Percentiles rank a stretch among this genome's conserved stretches.
These are phyloP conservation scores for Drosophila busckii DNA, from an alignment of 1,140 invertebrate genomes.

Conservation along the genomic window DNA sequence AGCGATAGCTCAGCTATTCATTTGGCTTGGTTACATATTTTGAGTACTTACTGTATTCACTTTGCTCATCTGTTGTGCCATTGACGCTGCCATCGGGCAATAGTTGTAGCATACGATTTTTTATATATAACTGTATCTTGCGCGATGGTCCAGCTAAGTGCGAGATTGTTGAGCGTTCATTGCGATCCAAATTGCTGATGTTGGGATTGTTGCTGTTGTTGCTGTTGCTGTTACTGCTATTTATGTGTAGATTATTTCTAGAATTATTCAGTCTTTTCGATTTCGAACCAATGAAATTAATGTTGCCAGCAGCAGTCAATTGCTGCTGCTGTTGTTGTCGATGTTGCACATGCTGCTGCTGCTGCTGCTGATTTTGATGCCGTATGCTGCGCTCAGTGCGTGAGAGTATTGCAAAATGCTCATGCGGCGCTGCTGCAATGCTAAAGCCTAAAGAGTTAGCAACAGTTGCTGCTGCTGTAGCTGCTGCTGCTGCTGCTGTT, in stretches of 20 bases:
- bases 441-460: conserved; percentile 40
- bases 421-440: conserved; percentile 40
- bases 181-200: conserved; percentile 77
- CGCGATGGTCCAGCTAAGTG: conserved; percentile 84
- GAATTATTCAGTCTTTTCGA: conserved; percentile 78
- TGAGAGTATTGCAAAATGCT: conserved; percentile 63
- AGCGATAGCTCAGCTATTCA: too few species aligned
- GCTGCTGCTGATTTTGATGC: conserved; percentile 34
- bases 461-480: conserved; percentile 18
- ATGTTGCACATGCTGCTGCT: conserved; percentile 25
- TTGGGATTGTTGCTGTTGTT: conserved; percentile 26
- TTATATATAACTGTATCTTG: conserved; percentile 89
- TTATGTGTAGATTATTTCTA: conserved; percentile 71
- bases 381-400: conserved; percentile 75
- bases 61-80: conserved; percentile 86
- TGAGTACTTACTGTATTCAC: conserved; percentile 88
- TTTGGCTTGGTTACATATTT: background rate
- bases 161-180: conserved; percentile 83
- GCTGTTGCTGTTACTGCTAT: conserved; percentile 58
- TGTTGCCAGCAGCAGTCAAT: conserved; percentile 18
- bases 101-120: conserved; percentile 87
- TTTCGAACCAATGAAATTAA: conserved; percentile 75
- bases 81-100: conserved; percentile 89
- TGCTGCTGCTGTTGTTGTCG: conserved; percentile 29
- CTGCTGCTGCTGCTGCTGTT: conserved; percentile 20